Evolutionary conservation across 2,113 vertebrate species (phyloP).

Genomic region (Bombycilla garrulus): DNA sequence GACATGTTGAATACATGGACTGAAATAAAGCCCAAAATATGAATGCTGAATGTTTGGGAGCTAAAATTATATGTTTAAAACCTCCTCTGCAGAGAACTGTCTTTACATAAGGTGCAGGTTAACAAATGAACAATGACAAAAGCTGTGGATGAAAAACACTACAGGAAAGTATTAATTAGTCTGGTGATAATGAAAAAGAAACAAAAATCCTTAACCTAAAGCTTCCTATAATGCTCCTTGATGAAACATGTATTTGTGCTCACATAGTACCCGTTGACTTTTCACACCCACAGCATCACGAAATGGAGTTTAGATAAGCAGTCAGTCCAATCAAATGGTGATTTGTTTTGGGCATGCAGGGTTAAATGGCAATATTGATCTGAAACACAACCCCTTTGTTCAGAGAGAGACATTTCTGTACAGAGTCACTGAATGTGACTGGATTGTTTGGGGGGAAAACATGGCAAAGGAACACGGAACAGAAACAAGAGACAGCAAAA

Average conservation of each 20-base stretch:
- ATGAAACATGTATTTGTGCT: background rate
- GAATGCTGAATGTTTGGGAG: background rate
- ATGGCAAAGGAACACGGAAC: background rate
- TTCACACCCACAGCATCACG: background rate
- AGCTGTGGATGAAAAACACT: background rate
- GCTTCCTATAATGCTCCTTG: background rate
- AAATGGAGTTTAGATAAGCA: background rate
- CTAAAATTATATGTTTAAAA: background rate
- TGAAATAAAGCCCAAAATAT: background rate
- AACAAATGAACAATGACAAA: background rate
- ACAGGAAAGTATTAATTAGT: background rate
- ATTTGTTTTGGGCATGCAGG: background rate
- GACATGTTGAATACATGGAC: background rate
- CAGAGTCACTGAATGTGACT: rapidly evolving
- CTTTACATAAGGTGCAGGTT: background rate
- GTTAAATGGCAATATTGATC: background rate
- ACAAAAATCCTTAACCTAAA: background rate
- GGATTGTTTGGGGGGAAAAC: background rate
- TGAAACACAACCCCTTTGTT: background rate
- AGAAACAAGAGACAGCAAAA: background rate
- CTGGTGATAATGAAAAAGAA: background rate
- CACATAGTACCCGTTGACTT: background rate
- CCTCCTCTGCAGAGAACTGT: background rate
- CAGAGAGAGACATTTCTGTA: background rate
- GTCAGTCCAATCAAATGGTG: background rate